Percentiles rank a stretch among this genome's conserved stretches.
Conservation (phyloP, 2,888 invertebrate species). For the Periphyllus acericola region DNA sequence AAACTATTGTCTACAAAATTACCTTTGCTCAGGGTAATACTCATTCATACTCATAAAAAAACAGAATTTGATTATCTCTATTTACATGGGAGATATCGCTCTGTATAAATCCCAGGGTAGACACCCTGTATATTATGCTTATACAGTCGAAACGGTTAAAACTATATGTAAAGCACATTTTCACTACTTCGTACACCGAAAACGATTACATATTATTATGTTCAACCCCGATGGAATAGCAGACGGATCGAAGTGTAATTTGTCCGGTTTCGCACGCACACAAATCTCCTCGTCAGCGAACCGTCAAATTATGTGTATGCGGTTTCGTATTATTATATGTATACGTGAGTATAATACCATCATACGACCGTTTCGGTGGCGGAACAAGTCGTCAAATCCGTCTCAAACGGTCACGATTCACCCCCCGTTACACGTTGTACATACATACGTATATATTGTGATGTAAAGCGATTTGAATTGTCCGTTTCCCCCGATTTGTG, state of each 20-base stretch:
- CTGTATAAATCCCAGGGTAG: no score
- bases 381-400: conserved; percentile 4
- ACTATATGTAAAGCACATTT: no score
- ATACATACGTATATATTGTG: conserved; percentile 14
- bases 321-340: neutral
- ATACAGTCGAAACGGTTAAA: no score
- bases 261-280: conserved; percentile 26
- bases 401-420: neutral
- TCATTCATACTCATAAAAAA: no score
- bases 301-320: conserved; percentile 10
- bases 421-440: conserved; percentile 1
- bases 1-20: no score
- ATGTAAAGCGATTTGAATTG: conserved; percentile 52
- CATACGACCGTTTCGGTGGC: neutral
- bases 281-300: neutral
- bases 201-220: neutral
- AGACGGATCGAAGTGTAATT: neutral
- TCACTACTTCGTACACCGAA: no score
- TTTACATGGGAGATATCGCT: no score
- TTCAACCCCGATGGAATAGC: neutral
- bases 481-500: conserved; percentile 61
- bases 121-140: no score
- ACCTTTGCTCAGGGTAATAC: no score
- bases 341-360: neutral
- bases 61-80: no score